Evolutionary conservation across 2,113 vertebrate genomes (phyloP).

Genomic region (Podiceps cristatus): DNA sequence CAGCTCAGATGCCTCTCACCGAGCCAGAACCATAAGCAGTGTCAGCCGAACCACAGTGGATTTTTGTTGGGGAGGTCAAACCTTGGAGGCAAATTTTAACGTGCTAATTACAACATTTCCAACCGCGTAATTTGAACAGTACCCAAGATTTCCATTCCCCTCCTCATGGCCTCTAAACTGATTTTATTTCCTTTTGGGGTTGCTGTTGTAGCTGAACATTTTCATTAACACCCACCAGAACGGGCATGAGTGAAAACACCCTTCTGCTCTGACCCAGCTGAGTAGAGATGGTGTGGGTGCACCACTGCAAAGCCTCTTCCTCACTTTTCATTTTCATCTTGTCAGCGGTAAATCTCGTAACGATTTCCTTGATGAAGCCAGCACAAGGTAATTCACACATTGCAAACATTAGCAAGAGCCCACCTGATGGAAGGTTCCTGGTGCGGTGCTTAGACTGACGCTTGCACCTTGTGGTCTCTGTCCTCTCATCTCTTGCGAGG

Average conservation of each 20-base stretch:
- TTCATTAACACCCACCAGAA: slow-evolving; percentile 43
- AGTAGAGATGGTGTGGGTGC: background rate
- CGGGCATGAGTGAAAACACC: background rate
- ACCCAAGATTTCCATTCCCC: background rate
- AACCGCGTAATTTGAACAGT: background rate
- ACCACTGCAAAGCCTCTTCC: background rate
- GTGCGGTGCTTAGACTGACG: background rate
- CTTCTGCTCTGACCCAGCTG: slow-evolving; percentile 26
- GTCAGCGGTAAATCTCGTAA: slow-evolving; percentile 11
- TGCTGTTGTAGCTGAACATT: slow-evolving; percentile 35
- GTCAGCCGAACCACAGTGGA: background rate
- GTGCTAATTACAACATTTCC: background rate
- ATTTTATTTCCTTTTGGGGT: slow-evolving; percentile 34
- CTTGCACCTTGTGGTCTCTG: background rate
- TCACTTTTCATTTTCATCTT: background rate
- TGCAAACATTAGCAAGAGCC: background rate
- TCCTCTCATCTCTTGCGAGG: fast-evolving
- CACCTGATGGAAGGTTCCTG: background rate
- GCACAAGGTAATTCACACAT: background rate
- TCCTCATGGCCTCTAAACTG: background rate
- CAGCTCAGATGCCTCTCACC: background rate
- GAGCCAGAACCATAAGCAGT: background rate
- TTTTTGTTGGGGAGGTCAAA: background rate
- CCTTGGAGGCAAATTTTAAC: background rate
- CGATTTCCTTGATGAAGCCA: background rate